Evolutionary conservation across 2,888 invertebrate genomes (phyloP).

Genomic region (Chymomyza caudatula): DNA sequence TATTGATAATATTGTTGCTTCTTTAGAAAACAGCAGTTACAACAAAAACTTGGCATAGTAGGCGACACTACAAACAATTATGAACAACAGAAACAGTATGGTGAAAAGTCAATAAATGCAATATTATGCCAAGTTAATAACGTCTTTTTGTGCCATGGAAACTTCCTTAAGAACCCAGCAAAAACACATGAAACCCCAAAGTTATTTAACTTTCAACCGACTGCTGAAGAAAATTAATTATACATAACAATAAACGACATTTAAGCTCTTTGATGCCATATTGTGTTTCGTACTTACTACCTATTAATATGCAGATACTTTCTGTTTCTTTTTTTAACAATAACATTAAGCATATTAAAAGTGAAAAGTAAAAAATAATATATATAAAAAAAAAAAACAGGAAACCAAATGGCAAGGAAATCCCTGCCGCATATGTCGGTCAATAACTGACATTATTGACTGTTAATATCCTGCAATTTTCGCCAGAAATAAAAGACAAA

Average conservation of each 20-base stretch:
- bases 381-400: constrained; percentile 1
- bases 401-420: constrained; percentile 34
- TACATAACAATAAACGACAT: constrained; percentile 17
- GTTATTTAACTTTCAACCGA: not conserved
- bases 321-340: constrained; percentile 6
- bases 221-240: constrained; percentile 4
- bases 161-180: not conserved
- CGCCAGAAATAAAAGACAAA: constrained; percentile 11
- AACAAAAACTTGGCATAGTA: no score
- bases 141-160: not conserved
- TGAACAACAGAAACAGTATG: no score
- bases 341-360: constrained; percentile 29
- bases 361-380: constrained; percentile 30
- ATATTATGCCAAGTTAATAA: not conserved
- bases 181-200: not conserved
- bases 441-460: constrained; percentile 65
- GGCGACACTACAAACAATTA: no score
- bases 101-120: no score
- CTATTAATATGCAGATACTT: not conserved
- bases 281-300: constrained; percentile 2
- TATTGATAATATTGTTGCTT: no score
- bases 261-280: not conserved
- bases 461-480: constrained; percentile 52
- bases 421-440: constrained; percentile 58
- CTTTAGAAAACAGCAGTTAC: no score